Conservation (phyloP, 2,888 invertebrate genomes). For the Thalpophila matura region DNA sequence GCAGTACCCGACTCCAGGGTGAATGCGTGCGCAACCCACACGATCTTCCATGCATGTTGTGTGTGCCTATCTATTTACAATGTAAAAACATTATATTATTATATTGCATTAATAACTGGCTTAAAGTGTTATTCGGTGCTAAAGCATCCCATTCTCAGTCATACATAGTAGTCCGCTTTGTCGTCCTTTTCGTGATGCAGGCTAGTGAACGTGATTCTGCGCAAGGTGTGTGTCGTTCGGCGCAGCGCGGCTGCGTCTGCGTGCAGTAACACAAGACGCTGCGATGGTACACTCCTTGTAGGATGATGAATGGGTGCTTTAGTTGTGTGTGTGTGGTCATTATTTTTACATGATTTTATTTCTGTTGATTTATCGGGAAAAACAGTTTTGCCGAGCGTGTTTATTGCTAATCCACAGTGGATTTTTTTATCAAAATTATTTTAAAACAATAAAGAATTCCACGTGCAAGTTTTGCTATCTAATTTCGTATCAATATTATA, state of each 20-base stretch:
- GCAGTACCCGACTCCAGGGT: no score
- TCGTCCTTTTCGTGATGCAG: background rate
- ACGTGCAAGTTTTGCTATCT: background rate
- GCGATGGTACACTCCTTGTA: background rate
- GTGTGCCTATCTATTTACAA: no score
- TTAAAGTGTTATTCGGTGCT: background rate
- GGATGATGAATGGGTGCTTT: background rate
- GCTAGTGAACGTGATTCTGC: background rate
- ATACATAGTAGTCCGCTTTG: background rate
- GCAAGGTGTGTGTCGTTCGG: no score
- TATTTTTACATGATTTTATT: background rate
- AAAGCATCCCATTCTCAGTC: background rate
- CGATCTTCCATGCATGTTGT: no score
- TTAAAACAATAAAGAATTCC: conserved; percentile 9
- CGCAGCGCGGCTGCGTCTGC: no score
- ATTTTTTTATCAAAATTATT: conserved; percentile 13
- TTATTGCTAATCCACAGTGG: conserved; percentile 3
- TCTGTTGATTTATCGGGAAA: background rate
- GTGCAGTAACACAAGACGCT: background rate
- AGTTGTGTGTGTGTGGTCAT: background rate
- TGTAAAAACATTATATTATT: no score
- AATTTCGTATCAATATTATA: background rate
- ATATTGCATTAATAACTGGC: no score
- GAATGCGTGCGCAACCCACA: no score
- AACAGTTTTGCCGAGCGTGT: background rate